Conservation (phyloP, 2,113 vertebrate genomes). For the Callipepla californica region DNA sequence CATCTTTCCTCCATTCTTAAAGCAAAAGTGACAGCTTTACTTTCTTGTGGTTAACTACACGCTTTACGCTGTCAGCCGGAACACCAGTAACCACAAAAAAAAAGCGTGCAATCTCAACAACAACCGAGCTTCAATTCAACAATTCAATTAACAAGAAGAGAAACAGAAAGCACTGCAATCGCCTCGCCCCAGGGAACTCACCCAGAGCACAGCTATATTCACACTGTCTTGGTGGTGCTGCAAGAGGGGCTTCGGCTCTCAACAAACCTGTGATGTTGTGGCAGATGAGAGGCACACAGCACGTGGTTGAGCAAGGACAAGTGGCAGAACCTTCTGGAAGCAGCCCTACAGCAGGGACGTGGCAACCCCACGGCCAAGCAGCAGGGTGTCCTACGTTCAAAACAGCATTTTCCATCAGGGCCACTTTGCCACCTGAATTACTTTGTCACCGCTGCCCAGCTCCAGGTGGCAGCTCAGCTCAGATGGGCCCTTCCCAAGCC, state of each 20-base stretch:
- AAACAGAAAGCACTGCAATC: background rate
- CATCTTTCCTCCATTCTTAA: background rate
- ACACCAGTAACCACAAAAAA: constrained; percentile 17
- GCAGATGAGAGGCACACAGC: background rate
- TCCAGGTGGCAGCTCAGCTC: background rate
- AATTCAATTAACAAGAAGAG: background rate
- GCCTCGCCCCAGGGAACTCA: background rate
- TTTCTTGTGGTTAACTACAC: background rate
- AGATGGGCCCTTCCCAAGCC: background rate
- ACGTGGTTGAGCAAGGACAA: background rate
- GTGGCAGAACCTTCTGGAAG: background rate
- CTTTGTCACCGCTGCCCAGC: background rate
- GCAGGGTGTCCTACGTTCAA: background rate
- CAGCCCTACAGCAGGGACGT: background rate
- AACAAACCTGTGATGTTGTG: background rate
- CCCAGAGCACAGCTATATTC: background rate
- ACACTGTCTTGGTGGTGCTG: background rate
- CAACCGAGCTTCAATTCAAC: background rate
- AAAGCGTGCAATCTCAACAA: background rate
- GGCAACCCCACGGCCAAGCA: background rate
- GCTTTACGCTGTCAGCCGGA: background rate
- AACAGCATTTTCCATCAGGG: background rate
- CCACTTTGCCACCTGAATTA: background rate
- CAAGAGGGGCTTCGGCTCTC: rapidly evolving
- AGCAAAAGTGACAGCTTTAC: background rate